Conservation (phyloP, 2,888 invertebrate species). For the Empis livida region DNA sequence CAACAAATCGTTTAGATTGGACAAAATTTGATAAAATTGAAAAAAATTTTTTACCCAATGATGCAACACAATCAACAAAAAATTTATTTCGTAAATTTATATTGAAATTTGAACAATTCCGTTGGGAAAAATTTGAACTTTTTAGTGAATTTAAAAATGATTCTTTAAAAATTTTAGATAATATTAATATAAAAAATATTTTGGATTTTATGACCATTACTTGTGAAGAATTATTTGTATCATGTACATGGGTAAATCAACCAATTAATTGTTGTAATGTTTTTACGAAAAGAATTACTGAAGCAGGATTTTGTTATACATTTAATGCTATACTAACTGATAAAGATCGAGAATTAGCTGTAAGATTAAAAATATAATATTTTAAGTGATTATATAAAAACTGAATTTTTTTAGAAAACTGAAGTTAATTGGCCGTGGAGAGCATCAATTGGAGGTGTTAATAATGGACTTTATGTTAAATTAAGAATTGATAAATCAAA, state of each 20-base stretch:
- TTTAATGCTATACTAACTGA: constrained; percentile 35
- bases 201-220: constrained; percentile 27
- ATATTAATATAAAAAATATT: constrained; percentile 27
- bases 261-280: constrained; percentile 35
- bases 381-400: no score
- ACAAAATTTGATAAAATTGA: constrained; percentile 23
- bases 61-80: constrained; percentile 14
- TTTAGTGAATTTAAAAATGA: constrained; percentile 4
- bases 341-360: constrained; percentile 13
- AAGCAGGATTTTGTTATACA: constrained; percentile 37
- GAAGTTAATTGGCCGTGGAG: no score
- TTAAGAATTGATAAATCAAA: no score
- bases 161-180: constrained; percentile 17
- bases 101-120: constrained; percentile 21
- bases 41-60: constrained; percentile 20
- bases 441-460: no score
- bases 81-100: constrained; percentile 23
- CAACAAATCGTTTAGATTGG: constrained; percentile 32
- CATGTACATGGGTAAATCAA: constrained; percentile 32
- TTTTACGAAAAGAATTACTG: constrained; percentile 35
- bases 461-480: no score
- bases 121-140: constrained; percentile 24
- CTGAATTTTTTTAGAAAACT: no score
- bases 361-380: not conserved
- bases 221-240: constrained; percentile 32